Evolutionary conservation across 2,113 vertebrate genomes (phyloP).

Genomic region (Corythaeola cristata): DNA sequence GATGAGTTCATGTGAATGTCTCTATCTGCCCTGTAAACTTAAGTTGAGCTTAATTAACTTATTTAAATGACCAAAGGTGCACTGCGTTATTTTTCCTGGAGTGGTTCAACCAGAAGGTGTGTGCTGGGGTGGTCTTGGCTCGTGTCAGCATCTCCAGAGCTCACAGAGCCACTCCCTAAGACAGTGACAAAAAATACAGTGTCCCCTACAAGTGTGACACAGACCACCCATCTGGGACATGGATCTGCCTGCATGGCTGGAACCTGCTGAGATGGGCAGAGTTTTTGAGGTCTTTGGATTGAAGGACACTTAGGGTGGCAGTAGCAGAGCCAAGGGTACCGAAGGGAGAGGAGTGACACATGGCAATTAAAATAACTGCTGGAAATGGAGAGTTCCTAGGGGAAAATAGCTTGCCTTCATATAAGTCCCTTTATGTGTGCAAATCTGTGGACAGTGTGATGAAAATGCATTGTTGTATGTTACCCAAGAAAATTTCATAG

Average conservation of each 20-base stretch:
- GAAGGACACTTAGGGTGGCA: background rate
- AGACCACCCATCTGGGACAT: rapidly evolving
- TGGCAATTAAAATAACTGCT: background rate
- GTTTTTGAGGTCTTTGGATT: background rate
- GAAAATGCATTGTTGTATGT: background rate
- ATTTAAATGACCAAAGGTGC: background rate
- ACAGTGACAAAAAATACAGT: background rate
- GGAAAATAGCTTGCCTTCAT: background rate
- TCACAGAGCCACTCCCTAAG: background rate
- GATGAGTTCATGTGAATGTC: rapidly evolving
- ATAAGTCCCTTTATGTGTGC: background rate
- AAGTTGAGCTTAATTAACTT: background rate
- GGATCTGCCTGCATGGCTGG: background rate
- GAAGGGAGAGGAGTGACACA: background rate
- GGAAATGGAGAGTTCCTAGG: background rate
- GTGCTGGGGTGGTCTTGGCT: background rate
- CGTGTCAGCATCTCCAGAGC: background rate
- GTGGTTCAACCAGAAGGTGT: background rate
- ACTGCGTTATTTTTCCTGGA: rapidly evolving
- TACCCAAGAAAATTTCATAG: background rate
- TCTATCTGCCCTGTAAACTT: background rate
- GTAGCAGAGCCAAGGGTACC: background rate
- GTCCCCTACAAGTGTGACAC: background rate
- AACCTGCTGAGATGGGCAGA: no score
- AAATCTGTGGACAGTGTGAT: background rate